Evolutionary conservation across 1,140 invertebrate genomes (phyloP), one percentile per base, ranked within the genome.

Genomic region (Dryas iulia): DNA sequence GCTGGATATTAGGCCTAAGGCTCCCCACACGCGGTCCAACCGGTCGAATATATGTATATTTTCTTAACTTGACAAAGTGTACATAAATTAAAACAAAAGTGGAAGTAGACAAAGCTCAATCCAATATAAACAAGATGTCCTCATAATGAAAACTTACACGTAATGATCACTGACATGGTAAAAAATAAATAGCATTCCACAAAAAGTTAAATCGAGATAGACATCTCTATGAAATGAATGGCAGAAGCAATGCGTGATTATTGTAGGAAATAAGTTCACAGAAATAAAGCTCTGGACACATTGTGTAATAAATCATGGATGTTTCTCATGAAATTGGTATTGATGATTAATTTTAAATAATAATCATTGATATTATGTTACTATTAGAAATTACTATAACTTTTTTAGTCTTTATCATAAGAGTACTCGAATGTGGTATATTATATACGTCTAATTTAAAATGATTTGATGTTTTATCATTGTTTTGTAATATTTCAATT

Each of bases 151-250:
- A 57, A 58, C 53, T 18, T 58, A 58, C 56, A 66, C 57, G 39
- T 79, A 80, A 86, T 84, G 76, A 86, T 83, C 73, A 78, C 79
- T 47, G 39, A 47, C 39, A 47, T 73, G 24, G 73, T 75, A 87
- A 86, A 86, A 86, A 81, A 71, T 30, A 71, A 77, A 79, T 77
- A 69, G 74, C 61, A 69, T 72, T 65, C 54, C 47, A 59, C 71
- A 78, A 81, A 79, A 86, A 81, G 65, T 65, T 68, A 81, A 84
- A 83, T 71, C 67, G 69, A 75, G 73, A 81, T 83, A 81, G 83
- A 79, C 77, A 83, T 83, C 79, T 77, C 71, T 73, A 81, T 73
- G 68, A 74, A 76, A 79, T 73, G 64, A 76, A 78, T 73, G 79
- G 74, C 75, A 73, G 73, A 70, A 69, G 74, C 58, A 72, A 72